phyloP scores from a whole-genome alignment of 1,140 invertebrate genomes.

The Hetaerina americana region DNA sequence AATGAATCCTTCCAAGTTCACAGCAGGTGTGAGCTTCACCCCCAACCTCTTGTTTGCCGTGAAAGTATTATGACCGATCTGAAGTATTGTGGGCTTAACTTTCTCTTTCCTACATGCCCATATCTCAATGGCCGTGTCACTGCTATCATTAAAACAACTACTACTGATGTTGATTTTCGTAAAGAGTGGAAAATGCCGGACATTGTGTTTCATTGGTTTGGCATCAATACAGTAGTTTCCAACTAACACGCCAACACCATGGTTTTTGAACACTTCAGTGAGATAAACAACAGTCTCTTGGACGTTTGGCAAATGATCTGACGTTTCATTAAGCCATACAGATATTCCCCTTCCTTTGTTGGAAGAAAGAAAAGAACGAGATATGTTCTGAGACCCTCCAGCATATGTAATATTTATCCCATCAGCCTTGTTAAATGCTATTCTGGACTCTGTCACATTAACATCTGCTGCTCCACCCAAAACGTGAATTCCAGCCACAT shows the following conservation, averaged over 20 bases:
- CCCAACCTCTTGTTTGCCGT: slow-evolving; percentile 59
- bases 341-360: slow-evolving; percentile 76
- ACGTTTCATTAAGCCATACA: slow-evolving; percentile 78
- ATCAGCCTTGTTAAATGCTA: slow-evolving; percentile 85
- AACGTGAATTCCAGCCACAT: slow-evolving; percentile 78
- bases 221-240: slow-evolving; percentile 35
- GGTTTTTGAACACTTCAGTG: slow-evolving; percentile 69
- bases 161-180: slow-evolving; percentile 64
- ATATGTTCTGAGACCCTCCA: slow-evolving; percentile 80
- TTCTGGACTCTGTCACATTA: slow-evolving; percentile 77
- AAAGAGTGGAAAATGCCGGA: slow-evolving; percentile 55
- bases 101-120: slow-evolving; percentile 60
- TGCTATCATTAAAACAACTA: slow-evolving; percentile 66
- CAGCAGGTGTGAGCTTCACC: slow-evolving; percentile 66
- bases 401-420: slow-evolving; percentile 82
- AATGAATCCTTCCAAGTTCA: slow-evolving; percentile 65
- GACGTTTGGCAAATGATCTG: slow-evolving; percentile 60
- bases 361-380: slow-evolving; percentile 59
- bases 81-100: slow-evolving; percentile 40
- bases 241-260: slow-evolving; percentile 68
- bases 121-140: slow-evolving; percentile 60
- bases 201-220: slow-evolving; percentile 17
- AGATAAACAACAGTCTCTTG: slow-evolving; percentile 80
- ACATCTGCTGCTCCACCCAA: slow-evolving; percentile 77
- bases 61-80: slow-evolving; percentile 78